Evolutionary conservation across 1,140 invertebrate species (phyloP), one percentile per base, ranked within the genome.

Genomic region (Cydia fagiglandana): DNA sequence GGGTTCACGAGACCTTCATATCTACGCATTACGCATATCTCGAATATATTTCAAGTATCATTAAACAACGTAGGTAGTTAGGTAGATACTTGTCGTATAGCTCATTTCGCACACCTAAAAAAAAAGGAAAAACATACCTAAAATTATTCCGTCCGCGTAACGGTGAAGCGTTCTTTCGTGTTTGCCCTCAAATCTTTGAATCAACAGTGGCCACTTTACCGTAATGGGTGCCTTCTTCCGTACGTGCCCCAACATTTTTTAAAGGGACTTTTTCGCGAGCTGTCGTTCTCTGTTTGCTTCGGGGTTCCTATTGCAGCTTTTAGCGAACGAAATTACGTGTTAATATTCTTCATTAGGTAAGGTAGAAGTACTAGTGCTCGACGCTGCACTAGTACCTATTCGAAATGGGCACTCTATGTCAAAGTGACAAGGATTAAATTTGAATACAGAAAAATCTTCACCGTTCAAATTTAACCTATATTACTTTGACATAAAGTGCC

Each of bases 231-330:
- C 83, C 84, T 86, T 85, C 81, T 84, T 82, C 82, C 84, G 91
- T 90, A 92, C 91, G 91, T 92, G 91, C 89, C 91, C 86, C 86
- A 88, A 90, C 91, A 92, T 92, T 92, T 92, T 70, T 92, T 92
- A 91, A 92, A 89, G 87, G 91, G 91, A 92, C 91, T 92, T 92
- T 92, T 92, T 92, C 91, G 91, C 91, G 83, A 89, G 82, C 87
- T 80, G 83, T 77, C 87, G 85, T 81, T 85, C 80, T 78, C 74
- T 92, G 90, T 92, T 92, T 92, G 90, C 81, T 61, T 24, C 20
- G 73, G 73, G 86, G 79, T 83, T 82, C 76, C 83, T 45, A 17
- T 17, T 70, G 66, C n/a, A 70, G 66, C 66, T 70, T 38, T 70
- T 70, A 70, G 34, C 66, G 34, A 17, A n/a, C 7, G 2, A 24